Percentiles rank a stretch among this genome's conserved stretches.
Conservation (phyloP, 2,888 invertebrate genomes). For the Odontocolon sp. region DNA sequence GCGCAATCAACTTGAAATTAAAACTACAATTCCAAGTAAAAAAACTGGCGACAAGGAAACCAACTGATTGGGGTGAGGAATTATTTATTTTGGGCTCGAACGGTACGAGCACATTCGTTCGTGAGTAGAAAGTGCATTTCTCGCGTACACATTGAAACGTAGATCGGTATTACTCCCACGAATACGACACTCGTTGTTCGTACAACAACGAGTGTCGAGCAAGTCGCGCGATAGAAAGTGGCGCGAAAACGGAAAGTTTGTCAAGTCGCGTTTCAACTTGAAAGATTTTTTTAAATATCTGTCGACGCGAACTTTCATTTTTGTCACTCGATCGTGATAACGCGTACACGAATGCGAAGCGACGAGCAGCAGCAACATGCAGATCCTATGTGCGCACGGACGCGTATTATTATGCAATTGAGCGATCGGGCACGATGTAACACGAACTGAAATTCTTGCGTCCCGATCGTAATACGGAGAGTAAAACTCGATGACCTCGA, state of each 20-base stretch:
- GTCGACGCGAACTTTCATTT: too few relatives aligned
- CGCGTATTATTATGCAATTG: constrained; percentile 14
- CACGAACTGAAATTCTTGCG: constrained; percentile 31
- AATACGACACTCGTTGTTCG: constrained; percentile 12
- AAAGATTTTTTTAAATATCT: too few relatives aligned
- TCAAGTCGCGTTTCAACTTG: constrained; percentile 3
- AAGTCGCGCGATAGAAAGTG: constrained; percentile 33
- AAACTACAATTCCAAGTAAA: too few relatives aligned
- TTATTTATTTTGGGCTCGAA: neutral
- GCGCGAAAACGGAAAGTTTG: constrained; percentile 44
- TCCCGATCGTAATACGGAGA: constrained; percentile 82
- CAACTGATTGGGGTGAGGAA: too few relatives aligned
- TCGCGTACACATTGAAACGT: constrained; percentile 17
- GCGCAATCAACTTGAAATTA: too few relatives aligned
- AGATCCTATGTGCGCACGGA: too few relatives aligned
- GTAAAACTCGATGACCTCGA: constrained; percentile 73
- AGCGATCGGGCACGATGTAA: constrained; percentile 17
- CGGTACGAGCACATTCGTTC: neutral
- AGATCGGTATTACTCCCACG: constrained; percentile 56
- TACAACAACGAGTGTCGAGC: neutral
- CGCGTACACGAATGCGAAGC: too few relatives aligned
- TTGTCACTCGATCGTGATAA: too few relatives aligned
- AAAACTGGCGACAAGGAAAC: too few relatives aligned
- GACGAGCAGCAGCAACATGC: too few relatives aligned
- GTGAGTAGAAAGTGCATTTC: constrained; percentile 54